Conservation (phyloP, 2,797 vertebrate species). For the Pangasius sanitwongsei region DNA sequence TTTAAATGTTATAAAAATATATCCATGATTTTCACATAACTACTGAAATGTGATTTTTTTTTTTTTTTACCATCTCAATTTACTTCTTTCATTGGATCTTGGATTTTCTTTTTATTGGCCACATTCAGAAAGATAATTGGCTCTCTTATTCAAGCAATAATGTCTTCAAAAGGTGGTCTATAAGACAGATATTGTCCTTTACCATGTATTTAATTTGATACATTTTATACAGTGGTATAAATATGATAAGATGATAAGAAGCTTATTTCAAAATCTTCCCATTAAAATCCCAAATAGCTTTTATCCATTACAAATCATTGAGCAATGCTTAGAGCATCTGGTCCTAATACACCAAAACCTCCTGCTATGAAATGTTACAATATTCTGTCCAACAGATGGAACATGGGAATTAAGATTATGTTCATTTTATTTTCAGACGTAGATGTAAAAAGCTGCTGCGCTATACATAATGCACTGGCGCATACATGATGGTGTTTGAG, state of each 20-base stretch:
- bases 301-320: background rate
- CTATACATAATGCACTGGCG: background rate
- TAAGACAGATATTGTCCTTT: background rate
- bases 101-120: background rate
- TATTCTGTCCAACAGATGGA: slow-evolving; percentile 21
- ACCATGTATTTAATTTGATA: background rate
- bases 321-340: slow-evolving; percentile 1
- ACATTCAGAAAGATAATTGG: background rate
- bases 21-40: background rate
- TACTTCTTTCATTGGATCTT: background rate
- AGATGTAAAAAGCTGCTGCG: background rate
- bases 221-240: background rate
- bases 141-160: background rate
- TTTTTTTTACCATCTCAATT: background rate
- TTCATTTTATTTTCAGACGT: background rate
- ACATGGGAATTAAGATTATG: background rate
- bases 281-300: background rate
- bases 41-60: background rate
- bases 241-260: background rate
- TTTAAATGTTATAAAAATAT: background rate
- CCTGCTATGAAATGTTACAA: slow-evolving; percentile 2
- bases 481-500: slow-evolving; percentile 25
- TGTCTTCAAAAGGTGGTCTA: background rate
- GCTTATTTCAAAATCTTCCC: background rate
- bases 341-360: background rate